Evolutionary conservation across 2,113 vertebrate species (phyloP).

Genomic region (Piaya cayana): DNA sequence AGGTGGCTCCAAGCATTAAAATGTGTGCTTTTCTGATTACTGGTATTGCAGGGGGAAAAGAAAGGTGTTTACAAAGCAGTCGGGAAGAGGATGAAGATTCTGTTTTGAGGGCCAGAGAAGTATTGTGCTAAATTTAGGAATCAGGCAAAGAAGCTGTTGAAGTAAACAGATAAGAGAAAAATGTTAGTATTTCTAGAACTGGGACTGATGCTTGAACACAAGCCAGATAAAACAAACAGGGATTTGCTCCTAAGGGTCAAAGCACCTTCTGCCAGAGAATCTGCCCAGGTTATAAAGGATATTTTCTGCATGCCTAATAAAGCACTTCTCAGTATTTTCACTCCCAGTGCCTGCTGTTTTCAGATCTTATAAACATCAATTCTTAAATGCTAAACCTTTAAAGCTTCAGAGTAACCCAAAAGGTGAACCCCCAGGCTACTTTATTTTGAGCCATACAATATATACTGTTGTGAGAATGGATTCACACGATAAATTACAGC

Average conservation of each 20-base stretch:
- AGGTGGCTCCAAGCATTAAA: slow-evolving; percentile 6
- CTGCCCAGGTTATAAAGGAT: not conserved
- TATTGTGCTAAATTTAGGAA: not conserved
- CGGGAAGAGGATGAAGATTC: not conserved
- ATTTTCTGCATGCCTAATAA: not conserved
- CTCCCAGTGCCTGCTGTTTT: not conserved
- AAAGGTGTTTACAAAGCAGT: not conserved
- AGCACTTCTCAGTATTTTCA: not conserved
- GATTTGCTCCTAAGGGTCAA: not conserved
- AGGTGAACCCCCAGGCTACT: not conserved
- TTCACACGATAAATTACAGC: not conserved
- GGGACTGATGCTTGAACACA: not conserved
- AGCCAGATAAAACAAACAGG: not conserved
- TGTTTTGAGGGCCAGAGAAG: not conserved
- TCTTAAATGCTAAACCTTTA: not conserved
- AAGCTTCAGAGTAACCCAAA: not conserved
- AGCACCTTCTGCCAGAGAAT: not conserved
- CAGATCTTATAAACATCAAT: not conserved
- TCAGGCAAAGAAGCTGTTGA: not conserved
- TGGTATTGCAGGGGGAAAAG: not conserved
- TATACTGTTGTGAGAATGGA: not conserved
- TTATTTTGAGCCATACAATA: not conserved
- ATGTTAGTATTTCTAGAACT: not conserved
- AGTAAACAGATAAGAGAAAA: slow-evolving; percentile 21
- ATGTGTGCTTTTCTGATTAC: slow-evolving; percentile 53